phyloP scores from a whole-genome alignment of 2,797 vertebrate genomes.

The Morus bassanus region DNA sequence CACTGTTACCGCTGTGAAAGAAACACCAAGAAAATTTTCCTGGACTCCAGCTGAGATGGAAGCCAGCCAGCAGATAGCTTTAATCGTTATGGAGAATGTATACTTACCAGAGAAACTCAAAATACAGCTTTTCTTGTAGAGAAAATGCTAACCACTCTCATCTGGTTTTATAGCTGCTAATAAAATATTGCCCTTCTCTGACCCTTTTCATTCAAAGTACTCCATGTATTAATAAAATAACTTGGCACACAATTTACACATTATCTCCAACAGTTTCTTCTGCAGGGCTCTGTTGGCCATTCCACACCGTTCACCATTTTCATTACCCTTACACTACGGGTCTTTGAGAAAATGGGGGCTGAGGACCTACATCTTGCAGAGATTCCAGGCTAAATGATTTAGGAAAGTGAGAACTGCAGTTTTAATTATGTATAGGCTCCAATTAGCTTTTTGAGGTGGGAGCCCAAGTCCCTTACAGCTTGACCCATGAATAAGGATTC shows the following conservation, averaged over 20 bases:
- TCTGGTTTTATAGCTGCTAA: background rate
- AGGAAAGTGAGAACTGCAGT: background rate
- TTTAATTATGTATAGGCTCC: background rate
- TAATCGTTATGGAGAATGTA: background rate
- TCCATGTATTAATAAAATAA: background rate
- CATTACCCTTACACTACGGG: background rate
- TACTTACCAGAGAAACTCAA: background rate
- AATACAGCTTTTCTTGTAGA: background rate
- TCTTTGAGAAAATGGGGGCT: background rate
- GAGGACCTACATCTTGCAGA: background rate
- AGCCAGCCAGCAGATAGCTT: background rate
- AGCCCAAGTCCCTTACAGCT: background rate
- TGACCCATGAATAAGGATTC: constrained; percentile 12
- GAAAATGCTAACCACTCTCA: background rate
- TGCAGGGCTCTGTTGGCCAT: background rate
- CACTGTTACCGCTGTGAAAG: background rate
- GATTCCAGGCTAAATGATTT: background rate
- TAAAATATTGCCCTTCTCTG: background rate
- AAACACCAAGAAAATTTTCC: background rate
- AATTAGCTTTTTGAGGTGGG: background rate
- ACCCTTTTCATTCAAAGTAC: background rate
- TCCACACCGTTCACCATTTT: background rate
- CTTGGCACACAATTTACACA: background rate
- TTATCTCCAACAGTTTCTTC: background rate
- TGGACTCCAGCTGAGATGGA: background rate